These are phyloP conservation scores for Psittacula echo DNA, from an alignment of 2,797 vertebrate species.

Conservation along the genomic window DNA sequence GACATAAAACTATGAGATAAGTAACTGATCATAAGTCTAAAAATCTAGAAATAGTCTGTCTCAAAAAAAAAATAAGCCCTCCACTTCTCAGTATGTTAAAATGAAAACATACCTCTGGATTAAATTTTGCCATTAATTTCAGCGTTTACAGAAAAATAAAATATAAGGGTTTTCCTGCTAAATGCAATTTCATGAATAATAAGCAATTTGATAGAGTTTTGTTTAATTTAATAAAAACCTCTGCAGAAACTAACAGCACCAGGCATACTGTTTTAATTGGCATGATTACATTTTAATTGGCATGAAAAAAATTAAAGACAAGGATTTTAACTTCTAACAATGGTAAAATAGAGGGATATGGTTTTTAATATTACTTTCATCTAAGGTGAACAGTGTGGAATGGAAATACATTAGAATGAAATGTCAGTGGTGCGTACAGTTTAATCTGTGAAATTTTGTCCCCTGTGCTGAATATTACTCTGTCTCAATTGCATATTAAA, in stretches of 20 bases:
- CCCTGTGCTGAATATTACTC: conserved; percentile 89
- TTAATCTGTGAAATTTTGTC: conserved; percentile 89
- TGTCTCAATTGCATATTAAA: conserved; percentile 96
- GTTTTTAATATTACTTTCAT: conserved; percentile 86
- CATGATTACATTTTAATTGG: conserved; percentile 90
- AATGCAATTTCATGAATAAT: conserved; percentile 67
- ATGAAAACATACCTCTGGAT: conserved; percentile 39
- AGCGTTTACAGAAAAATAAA: conserved; percentile 62
- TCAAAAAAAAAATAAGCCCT: neutral
- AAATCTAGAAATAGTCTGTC: conserved; percentile 17
- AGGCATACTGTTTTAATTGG: conserved; percentile 84
- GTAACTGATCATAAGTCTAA: conserved; percentile 9
- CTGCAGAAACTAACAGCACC: conserved; percentile 67
- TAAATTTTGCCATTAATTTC: conserved; percentile 54
- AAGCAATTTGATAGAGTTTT: conserved; percentile 72
- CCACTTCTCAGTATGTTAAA: conserved; percentile 24
- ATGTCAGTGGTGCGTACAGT: conserved; percentile 89
- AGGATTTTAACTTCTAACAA: conserved; percentile 86
- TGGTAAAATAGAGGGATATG: conserved; percentile 86
- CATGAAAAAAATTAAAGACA: conserved; percentile 85
- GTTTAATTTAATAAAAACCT: conserved; percentile 75
- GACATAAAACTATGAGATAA: conserved; percentile 44
- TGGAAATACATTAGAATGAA: conserved; percentile 87
- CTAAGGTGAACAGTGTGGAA: conserved; percentile 84
- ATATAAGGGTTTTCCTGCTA: conserved; percentile 53